Evolutionary conservation across 2,888 invertebrate species (phyloP), one percentile per base, ranked within the genome.

Genomic region (Habroteleia sp.): DNA sequence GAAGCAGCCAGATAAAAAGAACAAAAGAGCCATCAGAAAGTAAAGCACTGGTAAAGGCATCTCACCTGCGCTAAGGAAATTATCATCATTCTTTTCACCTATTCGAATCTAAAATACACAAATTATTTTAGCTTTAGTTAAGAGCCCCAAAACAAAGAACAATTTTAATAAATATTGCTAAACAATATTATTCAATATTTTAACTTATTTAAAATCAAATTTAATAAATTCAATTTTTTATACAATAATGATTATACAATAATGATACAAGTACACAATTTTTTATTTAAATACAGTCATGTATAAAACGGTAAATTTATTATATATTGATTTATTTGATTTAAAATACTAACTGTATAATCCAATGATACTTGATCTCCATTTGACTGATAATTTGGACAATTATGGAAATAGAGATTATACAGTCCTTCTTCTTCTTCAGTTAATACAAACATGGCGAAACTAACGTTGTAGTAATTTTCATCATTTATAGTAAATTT

Each of bases 31-130:
- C 94, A 98, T 95, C 91, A 95, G 94, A 82, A 96, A 95, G 89
- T 97, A 99, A 1, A 99, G 89, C 0, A 94, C 93, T 0, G 99
- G 99, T 23, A 98, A 90, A 0, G 98, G 98, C 93, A 98, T 97
- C 89, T 98, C 97, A 0, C 98, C 98, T 0, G 98, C 98, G 1
- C 98, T 97, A 25, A 99, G 89, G 84, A 93, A 98, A 87, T 96
- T 97, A 25, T 93, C 93, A 48, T 91, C 91, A 84, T 97, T 96
- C 82, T 93, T 94, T 87, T 97, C 97, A 79, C 94, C 94, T 76
- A 99, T 95, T 86, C 94, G 93, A 77, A 97, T 92, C 96, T 97
- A 86, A 13, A 69, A 60, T 39, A 23, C 23, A 63, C 37, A 65
- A 71, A 60, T 56, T 48, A 48, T 16, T 8, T 25, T 11, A 27